Conservation (phyloP, 2,888 invertebrate species). For the Acronicta alni region DNA sequence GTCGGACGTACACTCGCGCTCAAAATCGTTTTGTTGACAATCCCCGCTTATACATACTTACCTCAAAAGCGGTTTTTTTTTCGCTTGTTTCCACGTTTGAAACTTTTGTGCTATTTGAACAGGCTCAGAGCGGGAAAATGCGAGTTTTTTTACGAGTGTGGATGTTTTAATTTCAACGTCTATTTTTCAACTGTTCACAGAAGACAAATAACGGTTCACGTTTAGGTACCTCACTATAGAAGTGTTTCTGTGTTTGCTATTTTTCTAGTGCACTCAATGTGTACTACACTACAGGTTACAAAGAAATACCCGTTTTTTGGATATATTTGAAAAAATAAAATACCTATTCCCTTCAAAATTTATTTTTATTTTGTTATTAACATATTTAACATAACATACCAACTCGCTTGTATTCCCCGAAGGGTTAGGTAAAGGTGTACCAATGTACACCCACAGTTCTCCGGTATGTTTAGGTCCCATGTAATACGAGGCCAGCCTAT, state of each 20-base stretch:
- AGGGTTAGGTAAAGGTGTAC: no score
- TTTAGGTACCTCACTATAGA: constrained; percentile 22
- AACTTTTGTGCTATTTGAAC: constrained; percentile 57
- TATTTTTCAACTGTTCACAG: constrained; percentile 49
- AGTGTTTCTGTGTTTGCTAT: constrained; percentile 24
- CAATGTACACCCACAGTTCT: no score
- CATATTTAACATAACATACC: no score
- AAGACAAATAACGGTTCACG: constrained; percentile 45
- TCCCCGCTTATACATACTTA: constrained; percentile 55
- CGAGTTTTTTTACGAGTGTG: constrained; percentile 45
- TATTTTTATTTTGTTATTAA: no score
- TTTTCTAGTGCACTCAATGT: constrained; percentile 10
- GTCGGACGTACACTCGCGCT: constrained; percentile 57
- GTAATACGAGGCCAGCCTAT: no score
- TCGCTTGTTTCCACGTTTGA: constrained; percentile 58
- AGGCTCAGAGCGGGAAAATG: constrained; percentile 43
- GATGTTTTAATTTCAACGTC: constrained; percentile 41
- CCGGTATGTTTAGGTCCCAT: no score
- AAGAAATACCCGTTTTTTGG: not conserved
- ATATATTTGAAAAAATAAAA: no score
- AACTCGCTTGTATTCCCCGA: no score
- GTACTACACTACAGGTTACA: not conserved
- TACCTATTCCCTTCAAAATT: no score
- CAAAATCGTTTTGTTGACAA: constrained; percentile 65
- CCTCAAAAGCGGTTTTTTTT: constrained; percentile 51